Percentiles rank a stretch among this genome's conserved stretches.
Evolutionary conservation across 2,888 invertebrate species (phyloP).

Genomic region (Ophioninae sp.): DNA sequence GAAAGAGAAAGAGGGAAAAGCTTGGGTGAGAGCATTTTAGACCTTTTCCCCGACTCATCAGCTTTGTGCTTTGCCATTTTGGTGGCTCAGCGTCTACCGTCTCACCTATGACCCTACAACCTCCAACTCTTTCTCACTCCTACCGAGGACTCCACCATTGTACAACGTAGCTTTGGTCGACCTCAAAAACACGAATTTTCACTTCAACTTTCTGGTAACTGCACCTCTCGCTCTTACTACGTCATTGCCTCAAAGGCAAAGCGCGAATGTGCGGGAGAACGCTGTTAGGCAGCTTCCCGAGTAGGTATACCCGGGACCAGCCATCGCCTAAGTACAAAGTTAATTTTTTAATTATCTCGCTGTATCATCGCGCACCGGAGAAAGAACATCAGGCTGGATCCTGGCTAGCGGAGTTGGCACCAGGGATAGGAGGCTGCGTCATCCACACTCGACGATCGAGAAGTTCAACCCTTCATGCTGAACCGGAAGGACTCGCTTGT

Average conservation of each 20-base stretch:
- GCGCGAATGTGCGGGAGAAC: slow-evolving; percentile 15
- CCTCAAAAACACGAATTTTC: slow-evolving; percentile 81
- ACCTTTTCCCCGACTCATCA: slow-evolving; percentile 80
- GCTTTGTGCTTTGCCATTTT: slow-evolving; percentile 78
- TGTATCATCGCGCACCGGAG: slow-evolving; percentile 56
- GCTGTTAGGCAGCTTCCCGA: slow-evolving; percentile 27
- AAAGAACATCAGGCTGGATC: not conserved
- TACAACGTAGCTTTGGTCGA: slow-evolving; percentile 64
- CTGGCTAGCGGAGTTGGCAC: slow-evolving; percentile 19
- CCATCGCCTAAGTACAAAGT: slow-evolving; percentile 77
- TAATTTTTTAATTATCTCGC: slow-evolving; percentile 77
- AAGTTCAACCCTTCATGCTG: slow-evolving; percentile 48
- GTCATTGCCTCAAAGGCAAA: slow-evolving; percentile 47
- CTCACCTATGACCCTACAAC: slow-evolving; percentile 19
- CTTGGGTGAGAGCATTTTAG: slow-evolving; percentile 73
- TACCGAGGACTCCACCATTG: slow-evolving; percentile 49
- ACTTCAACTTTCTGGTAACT: slow-evolving; percentile 80
- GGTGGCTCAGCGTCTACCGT: slow-evolving; percentile 43
- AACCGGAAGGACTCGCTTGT: no score
- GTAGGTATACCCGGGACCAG: slow-evolving; percentile 64
- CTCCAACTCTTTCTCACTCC: slow-evolving; percentile 12
- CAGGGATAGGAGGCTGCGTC: slow-evolving; percentile 16
- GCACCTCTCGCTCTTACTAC: slow-evolving; percentile 63
- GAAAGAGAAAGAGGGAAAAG: slow-evolving; percentile 57
- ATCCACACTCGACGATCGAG: slow-evolving; percentile 49